Evolutionary conservation across 2,113 vertebrate genomes (phyloP).

Genomic region (Empidonax traillii): DNA sequence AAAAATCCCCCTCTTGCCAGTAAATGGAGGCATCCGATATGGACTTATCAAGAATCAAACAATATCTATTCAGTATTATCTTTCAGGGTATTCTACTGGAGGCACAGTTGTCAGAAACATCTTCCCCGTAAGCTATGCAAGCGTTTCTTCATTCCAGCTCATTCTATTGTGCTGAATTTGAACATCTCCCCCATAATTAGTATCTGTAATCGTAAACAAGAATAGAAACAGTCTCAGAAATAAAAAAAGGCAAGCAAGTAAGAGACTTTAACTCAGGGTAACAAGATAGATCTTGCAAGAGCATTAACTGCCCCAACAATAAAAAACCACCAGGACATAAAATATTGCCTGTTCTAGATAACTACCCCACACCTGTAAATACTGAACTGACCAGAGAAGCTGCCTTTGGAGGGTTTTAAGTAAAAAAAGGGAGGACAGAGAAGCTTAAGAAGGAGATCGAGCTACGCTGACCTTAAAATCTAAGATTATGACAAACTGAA

Average conservation of each 20-base stretch:
- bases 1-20: not conserved
- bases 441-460: not conserved
- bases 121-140: not conserved
- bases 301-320: not conserved
- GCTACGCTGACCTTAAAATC: not conserved
- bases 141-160: slow-evolving; percentile 17
- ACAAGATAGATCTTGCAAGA: not conserved
- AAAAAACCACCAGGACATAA: not conserved
- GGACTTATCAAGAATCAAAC: not conserved
- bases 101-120: not conserved
- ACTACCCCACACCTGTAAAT: not conserved
- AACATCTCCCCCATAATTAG: slow-evolving; percentile 29
- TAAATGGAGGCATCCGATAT: not conserved
- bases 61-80: slow-evolving; percentile 11
- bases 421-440: not conserved
- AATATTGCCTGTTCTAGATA: not conserved
- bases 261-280: not conserved
- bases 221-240: slow-evolving; percentile 22
- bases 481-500: not conserved
- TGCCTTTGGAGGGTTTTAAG: not conserved
- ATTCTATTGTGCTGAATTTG: slow-evolving; percentile 20
- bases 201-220: slow-evolving; percentile 29
- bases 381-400: not conserved
- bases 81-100: not conserved
- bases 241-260: not conserved